Base-by-base conservation (phyloP, 2,797 vertebrate species). In the Sebastes iracundus region DNA sequence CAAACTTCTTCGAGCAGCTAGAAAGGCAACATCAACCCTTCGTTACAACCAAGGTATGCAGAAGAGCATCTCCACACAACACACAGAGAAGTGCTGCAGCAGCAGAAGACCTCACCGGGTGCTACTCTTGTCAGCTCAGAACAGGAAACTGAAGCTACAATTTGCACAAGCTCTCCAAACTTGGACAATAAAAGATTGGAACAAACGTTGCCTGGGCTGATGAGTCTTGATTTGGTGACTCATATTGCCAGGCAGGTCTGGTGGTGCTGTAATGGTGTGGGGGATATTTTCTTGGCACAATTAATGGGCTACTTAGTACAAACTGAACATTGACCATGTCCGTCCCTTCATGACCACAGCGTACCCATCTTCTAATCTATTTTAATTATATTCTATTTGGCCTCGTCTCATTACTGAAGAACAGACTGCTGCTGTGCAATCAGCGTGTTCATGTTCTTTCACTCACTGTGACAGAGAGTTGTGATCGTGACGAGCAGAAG, bases 21-120 rank as follows among this genome's bases (percentile, higher is more conserved):
- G 2, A 35, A 35, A 63, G 61, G 32, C 3, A 63, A 33, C 6
- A 3, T 2, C 11, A 32, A 61, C 18, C 20, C 1, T 6, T 18
- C 6, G 25, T 3, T 28, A 18, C 58, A 60, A 60, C 58, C 16
- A 5, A 28, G 0, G 9, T 59, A 59, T 59, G 25, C 25, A 28
- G 23, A 59, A 27, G 25, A 27, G 25, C 7, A 59, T 52, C 18
- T n/a, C 18, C 49, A 52, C 20, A 52, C 49, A 49, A 49, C 42
- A 49, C 42, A 0, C 16, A 0, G 16, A 49, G 11, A 25, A 0
- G 12, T 0, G 53, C 55, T 25, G 5, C 55, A 58, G 55, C 55
- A 58, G 3, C 55, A 58, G 23, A 58, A 58, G 55, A 58, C 55
- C 55, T 14, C 13, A 14, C 4, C 12, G 55, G 23, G 53, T 18